Conservation (phyloP, 2,113 vertebrate species). For the Micronycteris hirsuta region DNA sequence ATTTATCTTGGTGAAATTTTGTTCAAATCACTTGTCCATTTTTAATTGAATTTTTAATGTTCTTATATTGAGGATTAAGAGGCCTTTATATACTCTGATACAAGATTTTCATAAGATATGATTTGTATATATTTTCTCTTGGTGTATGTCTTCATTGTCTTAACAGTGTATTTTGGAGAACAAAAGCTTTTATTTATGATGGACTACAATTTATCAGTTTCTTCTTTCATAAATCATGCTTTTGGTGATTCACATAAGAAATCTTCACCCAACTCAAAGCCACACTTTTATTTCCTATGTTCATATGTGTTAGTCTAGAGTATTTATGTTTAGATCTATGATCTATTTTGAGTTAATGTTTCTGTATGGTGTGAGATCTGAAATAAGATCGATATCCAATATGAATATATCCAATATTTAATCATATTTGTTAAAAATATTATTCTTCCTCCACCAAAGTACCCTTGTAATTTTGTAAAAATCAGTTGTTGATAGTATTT, state of each 20-base stretch:
- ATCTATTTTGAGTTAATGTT: neutral
- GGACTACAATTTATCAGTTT: neutral
- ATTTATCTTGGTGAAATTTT: neutral
- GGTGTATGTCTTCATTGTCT: neutral
- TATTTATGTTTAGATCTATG: neutral
- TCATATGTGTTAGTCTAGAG: neutral
- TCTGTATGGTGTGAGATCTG: neutral
- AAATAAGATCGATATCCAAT: neutral
- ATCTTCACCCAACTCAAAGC: neutral
- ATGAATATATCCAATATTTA: neutral
- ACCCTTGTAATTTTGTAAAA: neutral
- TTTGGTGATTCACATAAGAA: neutral
- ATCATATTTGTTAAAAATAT: neutral
- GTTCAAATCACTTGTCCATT: neutral
- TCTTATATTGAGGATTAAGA: neutral
- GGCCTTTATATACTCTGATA: neutral
- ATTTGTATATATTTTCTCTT: neutral
- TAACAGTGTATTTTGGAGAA: neutral
- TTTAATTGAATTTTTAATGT: neutral
- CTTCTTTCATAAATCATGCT: neutral
- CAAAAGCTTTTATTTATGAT: neutral
- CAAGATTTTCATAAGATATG: neutral
- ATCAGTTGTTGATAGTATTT: neutral
- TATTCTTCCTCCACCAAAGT: neutral
- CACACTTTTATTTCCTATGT: neutral